Base-by-base conservation (phyloP, 1,140 invertebrate genomes). In the Triops cancriformis region DNA sequence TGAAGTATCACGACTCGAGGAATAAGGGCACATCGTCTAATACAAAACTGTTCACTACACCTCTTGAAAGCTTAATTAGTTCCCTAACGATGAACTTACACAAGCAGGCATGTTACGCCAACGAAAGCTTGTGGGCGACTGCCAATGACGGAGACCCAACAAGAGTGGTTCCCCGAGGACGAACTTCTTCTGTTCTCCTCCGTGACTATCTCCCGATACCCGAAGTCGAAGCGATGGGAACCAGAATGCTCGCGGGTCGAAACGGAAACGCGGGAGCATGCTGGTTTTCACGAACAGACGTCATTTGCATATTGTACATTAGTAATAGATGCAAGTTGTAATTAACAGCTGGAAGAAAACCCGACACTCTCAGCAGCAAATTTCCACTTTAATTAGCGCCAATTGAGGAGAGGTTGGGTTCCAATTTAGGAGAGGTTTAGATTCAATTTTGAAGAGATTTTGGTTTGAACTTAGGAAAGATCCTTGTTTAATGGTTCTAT, bases 181-280 rank as follows among this genome's bases (percentile, higher is more conserved):
- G 51, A 64, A 64, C 51, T 64, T 18, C 51, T 64, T 18, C 51
- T 64, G 7, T 64, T 64, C 51, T n/a, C 10, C 51, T 64, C 51
- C 2, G 51, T 64, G 51, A 64, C 51, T 64, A 64, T 64, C 51
- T 37, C 31, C 51, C 51, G 23, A 64, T 64, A 64, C 18, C 7
- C n/a, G 14, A 64, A 64, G 51, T 64, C 7, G 23, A 14, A 64
- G n/a, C 51, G 51, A 64, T 4, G 31, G 31, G n/a, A 23, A 64
- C 2, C 14, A 10, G 18, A 64, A 18, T 14, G 51, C 51, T 64
- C 51, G 1, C 51, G 51, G 51, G 51, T 23, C 51, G 51, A 64
- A 64, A 64, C 45, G 10, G 45, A 64, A 64, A 64, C 51, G 51
- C 51, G n/a, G 51, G 51, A 64, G 51, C 51, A 64, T 23, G 51